A percentile compares a stretch with the other conserved stretches of the same genome.
Evolutionary conservation across 2,113 vertebrate species (phyloP).

Genomic region (Mustelus asterias): DNA sequence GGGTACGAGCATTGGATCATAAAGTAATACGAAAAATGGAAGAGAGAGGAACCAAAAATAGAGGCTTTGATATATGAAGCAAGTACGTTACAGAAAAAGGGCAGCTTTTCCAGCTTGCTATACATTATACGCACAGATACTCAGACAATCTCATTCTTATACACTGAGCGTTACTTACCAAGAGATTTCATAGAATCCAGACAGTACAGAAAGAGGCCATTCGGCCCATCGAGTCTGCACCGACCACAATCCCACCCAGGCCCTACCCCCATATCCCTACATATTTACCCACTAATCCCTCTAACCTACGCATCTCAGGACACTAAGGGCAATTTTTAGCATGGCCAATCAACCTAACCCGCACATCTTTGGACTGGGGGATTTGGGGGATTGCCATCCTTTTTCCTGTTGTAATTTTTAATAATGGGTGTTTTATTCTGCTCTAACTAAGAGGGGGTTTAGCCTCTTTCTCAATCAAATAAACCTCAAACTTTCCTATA

Average conservation of each 20-base stretch:
- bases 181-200: not conserved
- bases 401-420: not conserved
- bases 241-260: too few species aligned
- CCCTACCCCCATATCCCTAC: too few species aligned
- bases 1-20: conserved; percentile 61
- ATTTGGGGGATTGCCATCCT: not conserved
- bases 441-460: not conserved
- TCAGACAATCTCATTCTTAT: not conserved
- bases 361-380: too few species aligned
- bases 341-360: too few species aligned
- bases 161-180: not conserved
- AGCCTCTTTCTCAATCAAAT: not conserved
- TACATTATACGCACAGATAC: not conserved
- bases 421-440: not conserved
- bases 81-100: not conserved
- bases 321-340: too few species aligned
- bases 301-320: too few species aligned
- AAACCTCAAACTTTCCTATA: not conserved
- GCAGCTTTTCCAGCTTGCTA: not conserved
- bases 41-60: not conserved
- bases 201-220: too few species aligned
- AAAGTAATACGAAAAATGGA: not conserved
- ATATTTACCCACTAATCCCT: too few species aligned
- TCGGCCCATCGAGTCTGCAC: too few species aligned
- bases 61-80: not conserved